Conservation (phyloP, 2,113 vertebrate genomes). For the Galbula dea region DNA sequence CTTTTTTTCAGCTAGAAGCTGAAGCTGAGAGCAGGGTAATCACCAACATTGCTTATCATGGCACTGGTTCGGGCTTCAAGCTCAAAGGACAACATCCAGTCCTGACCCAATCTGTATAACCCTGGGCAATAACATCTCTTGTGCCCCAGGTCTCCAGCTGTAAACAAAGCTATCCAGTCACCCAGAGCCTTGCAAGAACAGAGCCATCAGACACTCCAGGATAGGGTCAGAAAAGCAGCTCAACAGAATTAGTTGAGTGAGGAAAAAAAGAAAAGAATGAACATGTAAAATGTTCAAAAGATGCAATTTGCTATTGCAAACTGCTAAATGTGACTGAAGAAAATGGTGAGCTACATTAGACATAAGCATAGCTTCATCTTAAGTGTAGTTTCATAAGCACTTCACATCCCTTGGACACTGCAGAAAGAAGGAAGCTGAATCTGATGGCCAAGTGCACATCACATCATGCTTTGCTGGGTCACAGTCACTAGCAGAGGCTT, state of each 20-base stretch:
- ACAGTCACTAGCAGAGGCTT: not conserved
- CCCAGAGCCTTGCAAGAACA: not conserved
- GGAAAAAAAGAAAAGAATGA: not conserved
- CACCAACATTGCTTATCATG: not conserved
- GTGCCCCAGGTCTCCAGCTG: not conserved
- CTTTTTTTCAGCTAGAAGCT: not conserved
- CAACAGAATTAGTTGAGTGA: not conserved
- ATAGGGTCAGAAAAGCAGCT: not conserved
- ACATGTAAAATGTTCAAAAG: not conserved
- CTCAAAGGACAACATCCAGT: not conserved
- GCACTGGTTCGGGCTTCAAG: not conserved
- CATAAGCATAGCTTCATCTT: not conserved
- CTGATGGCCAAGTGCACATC: not conserved
- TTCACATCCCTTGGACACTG: not conserved
- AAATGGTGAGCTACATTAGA: constrained; percentile 24
- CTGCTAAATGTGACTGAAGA: not conserved
- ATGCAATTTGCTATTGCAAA: not conserved
- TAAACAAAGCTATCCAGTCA: not conserved
- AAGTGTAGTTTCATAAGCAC: not conserved
- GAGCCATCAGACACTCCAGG: not conserved
- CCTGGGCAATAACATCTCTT: not conserved
- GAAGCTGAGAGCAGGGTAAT: not conserved
- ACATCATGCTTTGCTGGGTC: not conserved
- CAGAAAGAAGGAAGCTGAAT: not conserved
- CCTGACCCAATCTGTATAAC: not conserved